Conservation (phyloP, 30 jellyfish, hydroid and myxozoan species). For the Aurelia aurita region DNA sequence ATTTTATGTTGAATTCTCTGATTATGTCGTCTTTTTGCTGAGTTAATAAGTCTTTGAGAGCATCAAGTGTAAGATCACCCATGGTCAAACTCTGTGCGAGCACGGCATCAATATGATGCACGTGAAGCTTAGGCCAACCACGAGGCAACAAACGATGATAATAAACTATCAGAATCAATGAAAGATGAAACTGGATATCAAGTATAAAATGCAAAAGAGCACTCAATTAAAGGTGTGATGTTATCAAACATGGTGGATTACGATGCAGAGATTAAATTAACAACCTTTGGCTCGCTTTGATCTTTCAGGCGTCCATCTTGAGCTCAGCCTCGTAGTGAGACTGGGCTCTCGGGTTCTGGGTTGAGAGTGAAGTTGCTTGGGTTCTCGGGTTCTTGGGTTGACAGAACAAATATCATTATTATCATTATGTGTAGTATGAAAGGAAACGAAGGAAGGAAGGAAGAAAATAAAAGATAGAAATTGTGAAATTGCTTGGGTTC, state of each 20-base stretch:
- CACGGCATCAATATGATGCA: not conserved
- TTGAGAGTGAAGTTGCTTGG: too few species aligned
- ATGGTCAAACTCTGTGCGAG: not conserved
- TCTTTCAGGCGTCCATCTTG: not conserved
- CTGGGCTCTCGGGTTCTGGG: too few species aligned
- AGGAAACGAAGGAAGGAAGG: too few species aligned
- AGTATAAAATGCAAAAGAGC: not conserved
- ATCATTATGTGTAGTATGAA: too few species aligned
- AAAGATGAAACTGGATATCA: not conserved
- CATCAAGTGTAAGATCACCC: too few species aligned
- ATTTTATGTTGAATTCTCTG: not conserved
- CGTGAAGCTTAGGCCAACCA: not conserved
- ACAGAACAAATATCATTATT: too few species aligned
- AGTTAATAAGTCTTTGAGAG: too few species aligned
- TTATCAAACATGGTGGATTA: not conserved
- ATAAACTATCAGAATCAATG: not conserved
- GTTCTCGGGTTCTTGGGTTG: too few species aligned
- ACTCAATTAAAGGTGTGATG: conserved; percentile 7
- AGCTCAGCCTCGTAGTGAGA: too few species aligned
- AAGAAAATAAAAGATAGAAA: too few species aligned
- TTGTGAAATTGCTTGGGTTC: too few species aligned
- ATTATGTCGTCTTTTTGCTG: not conserved
- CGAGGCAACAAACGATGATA: not conserved
- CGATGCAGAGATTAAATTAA: not conserved
- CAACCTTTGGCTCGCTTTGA: conserved; percentile 1